Base-by-base conservation (phyloP, 2,888 invertebrate genomes). In the Cerceris rybyensis region DNA sequence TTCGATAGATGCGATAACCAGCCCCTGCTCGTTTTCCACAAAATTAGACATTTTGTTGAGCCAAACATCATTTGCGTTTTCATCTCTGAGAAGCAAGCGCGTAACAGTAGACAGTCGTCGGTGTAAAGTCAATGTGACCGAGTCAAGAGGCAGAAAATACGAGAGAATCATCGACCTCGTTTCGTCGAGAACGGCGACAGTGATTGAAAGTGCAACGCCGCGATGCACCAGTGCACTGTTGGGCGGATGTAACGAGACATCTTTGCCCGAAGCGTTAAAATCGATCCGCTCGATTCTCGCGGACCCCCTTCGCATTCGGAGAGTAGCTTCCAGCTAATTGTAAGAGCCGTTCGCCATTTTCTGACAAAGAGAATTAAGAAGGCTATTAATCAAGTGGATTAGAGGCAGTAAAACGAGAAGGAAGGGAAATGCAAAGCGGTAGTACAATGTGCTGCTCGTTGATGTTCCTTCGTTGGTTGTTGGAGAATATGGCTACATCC, bases 131-230 rank as follows among this genome's bases (percentile, higher is more conserved):
- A 17, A 11, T 52, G 39, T 13, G 43, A 5, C 14, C 43, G 69
- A 70, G 6, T 42, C n/a, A 50, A 50, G 17, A 43, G 61, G 17
- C 5, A 63, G 64, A 70, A 80, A 73, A 64, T 70, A 58, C 64
- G 58, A 69, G 58, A 65, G 67, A 81, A 65, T 65, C 70, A 71
- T 71, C 64, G 67, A 70, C 58, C 68, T 58, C 50, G 28, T 80
- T 68, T 65, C 70, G 54, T 46, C 60, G 63, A 65, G 43, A 70
- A 75, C 54, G 43, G 46, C 49, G n/a, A 52, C 70, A 43, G 42
- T 80, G 68, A 81, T 77, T 70, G 81, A 67, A 77, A 61, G 55
- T 71, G 52, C 61, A 80, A 75, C 54, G 58, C 50, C 49, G 65
- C 7, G 59, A 66, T 49, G 65, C 63, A 46, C n/a, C 49, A 46